Percentiles rank a stretch among this genome's conserved stretches.
Conservation (phyloP, 2,113 vertebrate species). For the Tychaedon coryphoeus region DNA sequence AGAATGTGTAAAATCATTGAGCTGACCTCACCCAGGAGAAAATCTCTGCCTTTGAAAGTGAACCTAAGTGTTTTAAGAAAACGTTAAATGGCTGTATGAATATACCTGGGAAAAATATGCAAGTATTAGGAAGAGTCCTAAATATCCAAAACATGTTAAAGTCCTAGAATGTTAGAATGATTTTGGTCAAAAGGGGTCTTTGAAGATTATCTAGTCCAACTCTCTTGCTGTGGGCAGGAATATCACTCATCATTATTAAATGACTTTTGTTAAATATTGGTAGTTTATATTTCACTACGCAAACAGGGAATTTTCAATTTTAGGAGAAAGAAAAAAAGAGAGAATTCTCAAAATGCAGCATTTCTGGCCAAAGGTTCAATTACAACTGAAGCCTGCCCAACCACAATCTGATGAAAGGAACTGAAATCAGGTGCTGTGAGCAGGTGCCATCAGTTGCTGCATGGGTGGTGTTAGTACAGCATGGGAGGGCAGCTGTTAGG, state of each 20-base stretch:
- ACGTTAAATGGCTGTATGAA: not conserved
- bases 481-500: not conserved
- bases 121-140: not conserved
- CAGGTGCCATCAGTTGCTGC: not conserved
- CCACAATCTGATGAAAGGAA: not conserved
- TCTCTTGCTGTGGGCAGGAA: not conserved
- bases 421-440: not conserved
- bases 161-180: not conserved
- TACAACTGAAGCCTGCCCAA: not conserved
- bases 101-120: not conserved
- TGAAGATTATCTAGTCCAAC: not conserved
- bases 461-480: not conserved
- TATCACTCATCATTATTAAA: not conserved
- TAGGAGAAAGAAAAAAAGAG: not conserved
- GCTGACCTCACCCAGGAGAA: not conserved
- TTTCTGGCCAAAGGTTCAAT: not conserved
- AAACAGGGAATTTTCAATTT: not conserved
- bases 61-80: not conserved
- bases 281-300: not conserved
- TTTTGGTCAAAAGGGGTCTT: not conserved
- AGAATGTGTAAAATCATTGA: not conserved
- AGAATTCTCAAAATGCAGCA: not conserved
- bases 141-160: not conserved
- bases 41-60: not conserved
- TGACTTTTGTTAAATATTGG: not conserved